These are phyloP conservation scores for Petrocephalus sullivani DNA, from an alignment of 2,797 vertebrate genomes.

Conservation along the genomic window DNA sequence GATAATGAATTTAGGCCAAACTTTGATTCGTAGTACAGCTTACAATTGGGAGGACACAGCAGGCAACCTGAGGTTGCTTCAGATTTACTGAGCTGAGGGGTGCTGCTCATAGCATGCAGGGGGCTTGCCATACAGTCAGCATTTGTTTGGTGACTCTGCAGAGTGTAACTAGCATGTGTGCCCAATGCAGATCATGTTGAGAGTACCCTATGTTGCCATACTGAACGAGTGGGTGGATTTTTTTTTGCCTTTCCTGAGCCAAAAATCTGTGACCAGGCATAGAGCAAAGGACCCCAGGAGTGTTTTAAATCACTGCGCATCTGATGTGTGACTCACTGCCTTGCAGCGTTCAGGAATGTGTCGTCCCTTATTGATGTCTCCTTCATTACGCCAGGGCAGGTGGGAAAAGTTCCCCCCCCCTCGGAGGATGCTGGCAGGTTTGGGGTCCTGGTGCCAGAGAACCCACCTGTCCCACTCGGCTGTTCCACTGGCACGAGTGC, in stretches of 20 bases:
- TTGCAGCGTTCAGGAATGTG: not conserved
- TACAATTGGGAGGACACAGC: not conserved
- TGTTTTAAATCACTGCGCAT: constrained; percentile 8
- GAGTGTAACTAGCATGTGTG: not conserved
- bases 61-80: not conserved
- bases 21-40: not conserved
- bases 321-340: constrained; percentile 2
- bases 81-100: not conserved
- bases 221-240: not conserved
- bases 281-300: not conserved
- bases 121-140: not conserved
- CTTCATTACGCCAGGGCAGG: constrained; percentile 12
- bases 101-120: not conserved
- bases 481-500: constrained; percentile 2
- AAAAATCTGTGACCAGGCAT: not conserved
- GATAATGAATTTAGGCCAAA: not conserved
- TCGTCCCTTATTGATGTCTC: constrained; percentile 13
- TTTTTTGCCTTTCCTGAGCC: not conserved
- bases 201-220: not conserved
- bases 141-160: constrained; percentile 32
- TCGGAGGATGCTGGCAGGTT: not conserved
- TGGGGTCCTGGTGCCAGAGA: not conserved
- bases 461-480: constrained; percentile 21
- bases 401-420: constrained; percentile 15
- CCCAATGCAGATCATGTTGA: not conserved